Percentiles rank a stretch among this genome's conserved stretches.
These are phyloP conservation scores for Pseudopipra pipra DNA, from an alignment of 2,113 vertebrate genomes.

Conservation along the genomic window DNA sequence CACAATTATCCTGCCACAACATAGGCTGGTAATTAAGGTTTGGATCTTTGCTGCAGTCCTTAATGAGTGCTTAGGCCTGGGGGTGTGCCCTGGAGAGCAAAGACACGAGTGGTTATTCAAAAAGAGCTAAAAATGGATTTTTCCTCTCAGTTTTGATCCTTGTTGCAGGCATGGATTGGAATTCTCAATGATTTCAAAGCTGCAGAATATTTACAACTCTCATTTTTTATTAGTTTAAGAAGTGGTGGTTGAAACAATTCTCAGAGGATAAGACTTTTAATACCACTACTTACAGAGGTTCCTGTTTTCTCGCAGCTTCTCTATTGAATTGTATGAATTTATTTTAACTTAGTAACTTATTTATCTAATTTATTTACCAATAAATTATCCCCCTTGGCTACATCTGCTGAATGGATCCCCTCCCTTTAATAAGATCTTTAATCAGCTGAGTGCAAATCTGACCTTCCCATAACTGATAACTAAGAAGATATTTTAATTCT, in stretches of 20 bases:
- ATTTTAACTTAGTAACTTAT: neutral
- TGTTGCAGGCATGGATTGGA: neutral
- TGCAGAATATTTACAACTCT: neutral
- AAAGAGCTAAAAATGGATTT: neutral
- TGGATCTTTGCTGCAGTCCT: neutral
- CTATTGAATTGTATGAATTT: neutral
- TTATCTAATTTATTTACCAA: neutral
- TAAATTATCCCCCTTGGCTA: neutral
- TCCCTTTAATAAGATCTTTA: neutral
- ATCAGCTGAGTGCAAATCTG: neutral
- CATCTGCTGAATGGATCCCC: neutral
- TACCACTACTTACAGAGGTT: neutral
- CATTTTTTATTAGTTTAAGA: neutral
- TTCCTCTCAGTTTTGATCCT: neutral
- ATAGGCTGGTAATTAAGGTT: constrained; percentile 4
- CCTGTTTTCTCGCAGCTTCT: neutral
- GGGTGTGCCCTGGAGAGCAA: neutral
- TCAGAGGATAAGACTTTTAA: neutral
- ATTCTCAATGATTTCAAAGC: neutral
- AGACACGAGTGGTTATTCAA: accelerated
- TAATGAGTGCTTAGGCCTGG: neutral
- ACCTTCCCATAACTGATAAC: neutral
- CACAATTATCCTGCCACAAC: neutral
- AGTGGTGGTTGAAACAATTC: neutral
- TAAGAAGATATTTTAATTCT: neutral